A percentile compares a stretch with the other conserved stretches of the same genome.
Conservation (phyloP, 2,888 invertebrate species). For the Diploptera punctata region DNA sequence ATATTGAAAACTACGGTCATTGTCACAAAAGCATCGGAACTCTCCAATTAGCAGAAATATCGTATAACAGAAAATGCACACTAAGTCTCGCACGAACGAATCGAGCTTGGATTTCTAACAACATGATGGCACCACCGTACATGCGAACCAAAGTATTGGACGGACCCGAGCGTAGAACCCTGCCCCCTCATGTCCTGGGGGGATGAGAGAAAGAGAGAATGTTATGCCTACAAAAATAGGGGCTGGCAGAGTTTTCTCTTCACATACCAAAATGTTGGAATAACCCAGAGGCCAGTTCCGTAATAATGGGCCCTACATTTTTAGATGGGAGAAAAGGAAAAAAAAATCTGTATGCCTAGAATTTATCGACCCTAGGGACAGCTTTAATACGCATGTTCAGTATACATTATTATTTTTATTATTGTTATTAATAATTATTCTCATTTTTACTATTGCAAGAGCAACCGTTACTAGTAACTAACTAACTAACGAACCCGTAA, state of each 20-base stretch:
- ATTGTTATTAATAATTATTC: too few species aligned
- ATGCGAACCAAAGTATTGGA: slow-evolving; percentile 12
- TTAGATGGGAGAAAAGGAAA: slow-evolving; percentile 8
- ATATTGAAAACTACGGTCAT: slow-evolving; percentile 7
- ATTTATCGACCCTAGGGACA: too few species aligned
- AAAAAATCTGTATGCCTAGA: too few species aligned
- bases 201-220: too few species aligned
- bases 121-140: slow-evolving; percentile 21
- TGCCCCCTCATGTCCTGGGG: slow-evolving; percentile 15
- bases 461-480: too few species aligned
- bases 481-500: too few species aligned
- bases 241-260: not conserved
- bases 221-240: slow-evolving; percentile 9
- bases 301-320: slow-evolving; percentile 13
- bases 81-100: not conserved
- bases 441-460: too few species aligned
- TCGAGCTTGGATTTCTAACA: slow-evolving; percentile 1
- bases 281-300: slow-evolving; percentile 7
- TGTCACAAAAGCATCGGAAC: slow-evolving; percentile 15
- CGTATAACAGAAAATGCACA: not conserved
- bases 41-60: not conserved
- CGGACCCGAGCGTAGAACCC: slow-evolving; percentile 16
- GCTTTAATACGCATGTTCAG: too few species aligned
- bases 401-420: too few species aligned
- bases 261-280: too few species aligned